These are phyloP conservation scores for Semnornis frantzii DNA, from an alignment of 2,113 vertebrate genomes.

Conservation along the genomic window DNA sequence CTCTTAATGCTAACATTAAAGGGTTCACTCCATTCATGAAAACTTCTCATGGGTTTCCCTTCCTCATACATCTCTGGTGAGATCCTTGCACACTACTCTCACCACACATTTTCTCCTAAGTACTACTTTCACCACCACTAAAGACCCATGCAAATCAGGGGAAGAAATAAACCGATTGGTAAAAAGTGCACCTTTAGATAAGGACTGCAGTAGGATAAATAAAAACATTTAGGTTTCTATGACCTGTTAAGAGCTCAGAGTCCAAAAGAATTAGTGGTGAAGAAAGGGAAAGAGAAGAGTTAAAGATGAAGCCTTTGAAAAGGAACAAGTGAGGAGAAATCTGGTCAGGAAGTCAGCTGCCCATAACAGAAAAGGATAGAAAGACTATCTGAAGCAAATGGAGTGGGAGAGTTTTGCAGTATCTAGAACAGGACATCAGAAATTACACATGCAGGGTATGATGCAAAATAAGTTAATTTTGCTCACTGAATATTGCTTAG, in stretches of 20 bases:
- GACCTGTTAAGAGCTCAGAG: neutral
- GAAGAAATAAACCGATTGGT: neutral
- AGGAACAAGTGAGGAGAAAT: neutral
- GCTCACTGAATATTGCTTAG: neutral
- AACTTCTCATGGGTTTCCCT: neutral
- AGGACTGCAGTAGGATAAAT: neutral
- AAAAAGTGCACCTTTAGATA: neutral
- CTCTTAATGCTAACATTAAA: neutral
- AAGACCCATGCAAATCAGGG: neutral
- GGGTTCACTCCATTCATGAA: neutral
- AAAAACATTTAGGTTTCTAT: neutral
- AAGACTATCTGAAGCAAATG: neutral
- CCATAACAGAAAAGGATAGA: neutral
- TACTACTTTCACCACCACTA: neutral
- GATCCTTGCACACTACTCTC: neutral
- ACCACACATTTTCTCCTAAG: neutral
- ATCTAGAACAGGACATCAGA: neutral
- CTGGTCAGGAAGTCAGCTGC: neutral
- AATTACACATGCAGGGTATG: neutral
- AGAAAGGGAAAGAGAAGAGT: neutral
- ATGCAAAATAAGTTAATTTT: neutral
- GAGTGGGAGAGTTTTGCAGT: neutral
- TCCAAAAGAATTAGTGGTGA: neutral
- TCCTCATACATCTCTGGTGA: neutral
- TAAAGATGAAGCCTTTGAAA: neutral